Percentiles rank a stretch among this genome's conserved stretches.
phyloP scores from a whole-genome alignment of 2,113 vertebrate genomes.

The Microtus montanus region DNA sequence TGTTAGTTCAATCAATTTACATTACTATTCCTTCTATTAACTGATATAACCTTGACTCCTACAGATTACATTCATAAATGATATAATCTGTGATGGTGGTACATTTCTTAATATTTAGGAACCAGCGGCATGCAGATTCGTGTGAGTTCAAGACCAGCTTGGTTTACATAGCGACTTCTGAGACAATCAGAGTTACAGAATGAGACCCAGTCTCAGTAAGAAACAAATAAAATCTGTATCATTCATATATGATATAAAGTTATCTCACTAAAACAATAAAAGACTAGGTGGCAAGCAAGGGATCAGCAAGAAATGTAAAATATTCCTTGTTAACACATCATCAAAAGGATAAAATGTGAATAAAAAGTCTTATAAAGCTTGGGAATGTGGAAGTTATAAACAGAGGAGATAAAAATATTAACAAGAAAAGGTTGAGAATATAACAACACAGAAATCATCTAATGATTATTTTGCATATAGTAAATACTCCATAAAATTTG shows the following conservation, averaged over 20 bases:
- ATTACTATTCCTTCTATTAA: not conserved
- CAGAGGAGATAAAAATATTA: not conserved
- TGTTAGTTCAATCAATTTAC: not conserved
- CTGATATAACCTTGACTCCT: not conserved
- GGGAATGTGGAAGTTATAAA: not conserved
- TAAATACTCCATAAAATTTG: slow-evolving; percentile 18
- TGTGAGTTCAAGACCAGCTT: not conserved
- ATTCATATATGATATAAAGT: not conserved
- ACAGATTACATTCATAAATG: not conserved
- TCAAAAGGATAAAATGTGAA: not conserved
- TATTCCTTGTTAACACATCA: not conserved
- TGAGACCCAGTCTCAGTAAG: not conserved
- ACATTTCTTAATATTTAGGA: not conserved
- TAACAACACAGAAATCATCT: not conserved
- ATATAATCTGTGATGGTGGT: not conserved
- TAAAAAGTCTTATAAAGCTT: not conserved
- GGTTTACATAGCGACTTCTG: not conserved
- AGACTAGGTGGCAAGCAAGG: not conserved
- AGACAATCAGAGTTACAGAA: not conserved
- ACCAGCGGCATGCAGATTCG: too few relatives aligned
- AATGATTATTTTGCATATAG: not conserved
- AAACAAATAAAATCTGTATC: not conserved
- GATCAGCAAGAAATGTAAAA: not conserved
- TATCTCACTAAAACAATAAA: not conserved
- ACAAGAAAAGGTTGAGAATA: not conserved